Base-by-base conservation (phyloP, 92 coral and sea anemone species). In the Palythoa heliodiscus region DNA sequence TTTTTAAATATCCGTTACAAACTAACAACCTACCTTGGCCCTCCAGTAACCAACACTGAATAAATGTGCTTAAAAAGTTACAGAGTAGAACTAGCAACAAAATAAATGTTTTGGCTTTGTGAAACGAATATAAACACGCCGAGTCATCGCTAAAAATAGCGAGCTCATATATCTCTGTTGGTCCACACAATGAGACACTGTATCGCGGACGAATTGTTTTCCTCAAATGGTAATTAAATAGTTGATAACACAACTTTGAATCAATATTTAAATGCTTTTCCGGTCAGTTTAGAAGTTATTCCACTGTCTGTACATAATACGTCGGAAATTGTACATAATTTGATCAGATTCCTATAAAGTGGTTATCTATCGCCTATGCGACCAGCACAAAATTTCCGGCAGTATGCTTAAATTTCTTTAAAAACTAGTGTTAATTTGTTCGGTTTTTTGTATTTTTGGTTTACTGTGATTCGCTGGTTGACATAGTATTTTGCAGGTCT, bases 121-220 rank as follows among this genome's bases (percentile, higher is more conserved):
- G 84, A 40, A n/a, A 80, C 5, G 58, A 66, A 80, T 80, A 80
- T 64, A 80, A 80, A 80, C 74, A 80, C 43, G n/a, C 2, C 29
- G 20, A 80, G 74, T 80, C 84, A 80, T 80, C 84, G 84, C 64
- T 80, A 80, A n/a, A 80, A 80, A 80, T 80, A 80, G 72, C 40
- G 10, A 1, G 23, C 19, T 40, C 5, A 22, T 7, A 29, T 5
- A 71, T 47, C 84, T 43, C 19, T 22, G 74, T 80, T 80, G 84
- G 73, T 64, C 84, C 20, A n/a, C 70, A 80, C 84, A 80, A 80
- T 40, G 84, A 80, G 55, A 64, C 60, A 47, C 84, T 80, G 74
- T 78, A 38, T 63, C 71, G 35, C 43, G 52, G 74, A 3, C 66
- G 84, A 63, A 47, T 80, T 80, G 84, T 80, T 80, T 80, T 80